These are phyloP conservation scores for Tetrapedia diversipes DNA, from an alignment of 2,888 invertebrate species.

Conservation along the genomic window DNA sequence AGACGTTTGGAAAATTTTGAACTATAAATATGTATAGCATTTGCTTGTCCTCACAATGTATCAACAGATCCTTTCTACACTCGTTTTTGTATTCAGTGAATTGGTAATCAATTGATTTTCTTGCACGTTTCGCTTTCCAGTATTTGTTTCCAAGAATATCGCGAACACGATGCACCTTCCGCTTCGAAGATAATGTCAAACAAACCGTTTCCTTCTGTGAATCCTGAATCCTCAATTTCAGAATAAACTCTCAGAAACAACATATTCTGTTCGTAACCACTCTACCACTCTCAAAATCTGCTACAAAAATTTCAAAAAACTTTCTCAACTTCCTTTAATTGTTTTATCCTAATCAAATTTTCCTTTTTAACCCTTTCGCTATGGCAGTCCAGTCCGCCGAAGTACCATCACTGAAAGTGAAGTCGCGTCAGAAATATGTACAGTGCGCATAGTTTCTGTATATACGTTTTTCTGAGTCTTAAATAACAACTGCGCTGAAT, in stretches of 20 bases:
- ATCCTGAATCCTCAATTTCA: neutral
- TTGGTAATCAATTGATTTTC: constrained; percentile 31
- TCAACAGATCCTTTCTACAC: neutral
- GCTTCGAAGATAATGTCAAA: neutral
- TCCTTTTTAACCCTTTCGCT: no score
- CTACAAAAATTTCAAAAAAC: neutral
- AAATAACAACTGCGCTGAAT: no score
- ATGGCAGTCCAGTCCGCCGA: no score
- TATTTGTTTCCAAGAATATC: constrained; percentile 34
- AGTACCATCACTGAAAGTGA: no score
- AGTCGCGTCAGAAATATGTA: no score
- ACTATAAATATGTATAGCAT: neutral
- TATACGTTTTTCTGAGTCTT: no score
- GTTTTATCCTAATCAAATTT: no score
- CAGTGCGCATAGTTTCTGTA: no score
- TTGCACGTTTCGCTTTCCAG: constrained; percentile 24
- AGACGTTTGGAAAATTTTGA: no score
- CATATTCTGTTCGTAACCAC: neutral
- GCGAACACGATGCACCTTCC: constrained; percentile 34
- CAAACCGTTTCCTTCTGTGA: neutral
- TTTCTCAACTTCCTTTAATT: neutral
- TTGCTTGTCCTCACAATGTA: neutral
- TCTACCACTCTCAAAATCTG: neutral
- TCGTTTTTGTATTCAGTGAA: constrained; percentile 12
- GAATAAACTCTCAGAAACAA: neutral